phyloP scores from a whole-genome alignment of 64 coral and sea anemone genomes.

The Hydrozoanthus tunicans region DNA sequence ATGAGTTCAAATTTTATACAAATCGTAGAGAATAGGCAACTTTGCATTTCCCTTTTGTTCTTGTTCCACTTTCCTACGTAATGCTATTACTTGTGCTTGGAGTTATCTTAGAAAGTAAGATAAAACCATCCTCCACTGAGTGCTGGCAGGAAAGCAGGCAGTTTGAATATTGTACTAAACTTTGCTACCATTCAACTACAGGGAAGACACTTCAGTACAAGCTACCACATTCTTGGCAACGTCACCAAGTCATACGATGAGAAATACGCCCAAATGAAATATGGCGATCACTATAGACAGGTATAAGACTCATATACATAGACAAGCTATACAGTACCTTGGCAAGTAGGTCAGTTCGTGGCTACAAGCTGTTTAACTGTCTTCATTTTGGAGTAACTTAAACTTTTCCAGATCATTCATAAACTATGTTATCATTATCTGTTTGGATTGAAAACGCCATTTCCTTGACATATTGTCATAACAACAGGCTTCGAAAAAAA shows the following conservation, averaged over 20 bases:
- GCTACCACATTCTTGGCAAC: constrained; percentile 83
- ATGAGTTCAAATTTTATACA: too few species aligned
- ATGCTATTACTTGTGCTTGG: too few species aligned
- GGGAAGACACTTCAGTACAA: constrained; percentile 79
- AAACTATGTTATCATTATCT: too few species aligned
- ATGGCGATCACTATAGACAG: constrained; percentile 88
- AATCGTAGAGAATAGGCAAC: too few species aligned
- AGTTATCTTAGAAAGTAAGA: too few species aligned
- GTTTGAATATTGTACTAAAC: background rate
- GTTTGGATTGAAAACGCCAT: too few species aligned
- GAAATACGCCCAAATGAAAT: constrained; percentile 90
- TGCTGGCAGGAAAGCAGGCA: background rate
- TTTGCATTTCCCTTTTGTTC: too few species aligned
- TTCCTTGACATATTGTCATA: too few species aligned
- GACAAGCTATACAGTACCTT: background rate
- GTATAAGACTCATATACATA: background rate
- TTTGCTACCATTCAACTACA: constrained; percentile 5
- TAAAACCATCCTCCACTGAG: background rate
- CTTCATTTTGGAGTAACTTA: too few species aligned
- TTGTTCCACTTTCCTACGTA: too few species aligned
- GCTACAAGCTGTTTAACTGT: background rate
- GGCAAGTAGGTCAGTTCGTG: background rate
- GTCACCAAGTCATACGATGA: constrained; percentile 62
- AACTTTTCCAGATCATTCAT: too few species aligned
- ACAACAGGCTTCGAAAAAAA: too few species aligned